phyloP scores from a whole-genome alignment of 2,113 vertebrate genomes.

The Malurus elegans region DNA sequence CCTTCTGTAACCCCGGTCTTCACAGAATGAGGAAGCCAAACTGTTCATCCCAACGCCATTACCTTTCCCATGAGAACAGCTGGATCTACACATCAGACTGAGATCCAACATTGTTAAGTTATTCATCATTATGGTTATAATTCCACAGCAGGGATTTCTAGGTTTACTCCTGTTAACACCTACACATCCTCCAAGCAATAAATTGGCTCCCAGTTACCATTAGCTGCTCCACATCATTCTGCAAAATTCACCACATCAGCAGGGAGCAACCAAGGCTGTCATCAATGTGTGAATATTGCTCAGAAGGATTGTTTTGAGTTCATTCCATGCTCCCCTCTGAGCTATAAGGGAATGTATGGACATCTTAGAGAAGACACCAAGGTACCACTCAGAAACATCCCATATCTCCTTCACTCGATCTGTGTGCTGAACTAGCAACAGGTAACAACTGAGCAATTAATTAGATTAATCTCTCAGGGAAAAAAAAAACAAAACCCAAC shows the following conservation, averaged over 20 bases:
- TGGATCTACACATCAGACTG: not conserved
- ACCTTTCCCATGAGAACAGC: not conserved
- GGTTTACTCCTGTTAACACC: slow-evolving; percentile 24
- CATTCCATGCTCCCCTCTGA: not conserved
- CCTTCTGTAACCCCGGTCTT: not conserved
- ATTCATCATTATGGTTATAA: not conserved
- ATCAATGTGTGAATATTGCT: not conserved
- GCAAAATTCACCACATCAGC: not conserved
- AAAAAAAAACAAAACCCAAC: not conserved
- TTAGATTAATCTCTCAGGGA: not conserved
- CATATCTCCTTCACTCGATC: not conserved
- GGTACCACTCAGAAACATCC: not conserved
- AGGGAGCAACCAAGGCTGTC: not conserved
- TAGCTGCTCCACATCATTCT: not conserved
- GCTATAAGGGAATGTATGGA: not conserved
- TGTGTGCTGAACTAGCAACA: not conserved
- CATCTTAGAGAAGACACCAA: not conserved
- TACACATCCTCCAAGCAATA: not conserved
- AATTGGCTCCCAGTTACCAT: not conserved
- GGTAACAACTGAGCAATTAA: not conserved
- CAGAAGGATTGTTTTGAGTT: not conserved
- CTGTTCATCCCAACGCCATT: not conserved
- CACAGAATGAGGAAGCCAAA: not conserved
- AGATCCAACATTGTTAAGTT: not conserved
- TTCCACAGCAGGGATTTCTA: not conserved